Base-by-base conservation (phyloP, 2,888 invertebrate species). In the Eledona agricola region DNA sequence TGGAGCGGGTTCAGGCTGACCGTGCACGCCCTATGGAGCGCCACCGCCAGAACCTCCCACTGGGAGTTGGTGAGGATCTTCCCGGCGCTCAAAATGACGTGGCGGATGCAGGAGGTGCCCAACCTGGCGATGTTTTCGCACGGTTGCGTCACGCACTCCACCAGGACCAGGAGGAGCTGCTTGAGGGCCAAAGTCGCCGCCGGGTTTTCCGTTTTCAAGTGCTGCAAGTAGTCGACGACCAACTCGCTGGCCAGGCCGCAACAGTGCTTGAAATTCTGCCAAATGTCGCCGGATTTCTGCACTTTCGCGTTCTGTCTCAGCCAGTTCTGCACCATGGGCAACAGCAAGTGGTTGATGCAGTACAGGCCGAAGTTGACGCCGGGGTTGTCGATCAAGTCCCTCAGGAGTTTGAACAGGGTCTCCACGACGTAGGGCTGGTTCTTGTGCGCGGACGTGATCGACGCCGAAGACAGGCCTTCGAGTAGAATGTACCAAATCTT, bases 321-420 rank as follows among this genome's bases (percentile, higher is more conserved):
- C 96, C 96, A 96, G 67, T 89, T 89, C 77, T 97, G 96, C 7
- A 96, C 88, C 80, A 92, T 90, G 0, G 96, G 96, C 42, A 97
- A 79, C 3, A 97, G 77, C 38, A 96, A 78, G 72, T 95, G 93
- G 73, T 96, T 96, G 49, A 96, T 88, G 74, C 94, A 94, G 70
- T 93, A 93, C 47, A 96, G 80, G 1, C 93, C 94, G 73, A 96
- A 96, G 62, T 89, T 87, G 1, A 91, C 86, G 12, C 96, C 96
- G 4, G 96, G 95, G 15, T 86, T 86, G 32, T 86, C 82, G 2
- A 89, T 78, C 3, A 90, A 83, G 62, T 89, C 89, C 65, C 87
- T 84, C 35, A 96, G 78, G 10, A 96, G 78, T 67, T 91, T 90
- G 70, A 95, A 94, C 20, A 96, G 79, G 0, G 90, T 89, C 75